phyloP scores from a whole-genome alignment of 2,888 invertebrate genomes.

The Phorcus lineatus region DNA sequence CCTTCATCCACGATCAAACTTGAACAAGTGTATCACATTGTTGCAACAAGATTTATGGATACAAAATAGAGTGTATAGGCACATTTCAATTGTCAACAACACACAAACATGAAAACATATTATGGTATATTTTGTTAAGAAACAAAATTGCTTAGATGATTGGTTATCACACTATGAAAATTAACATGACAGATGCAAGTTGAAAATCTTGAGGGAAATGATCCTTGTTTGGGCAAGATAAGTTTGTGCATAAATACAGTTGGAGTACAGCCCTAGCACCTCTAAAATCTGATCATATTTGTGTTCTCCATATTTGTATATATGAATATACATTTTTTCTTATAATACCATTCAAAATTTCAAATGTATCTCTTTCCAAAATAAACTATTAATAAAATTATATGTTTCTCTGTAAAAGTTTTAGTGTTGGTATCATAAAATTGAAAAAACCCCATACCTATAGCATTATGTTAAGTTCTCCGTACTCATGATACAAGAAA shows the following conservation, averaged over 20 bases:
- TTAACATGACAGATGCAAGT: neutral
- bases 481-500: no score
- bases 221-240: neutral
- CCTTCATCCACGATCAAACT: no score
- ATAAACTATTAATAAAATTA: no score
- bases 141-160: slow-evolving; percentile 7
- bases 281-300: neutral
- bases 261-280: neutral
- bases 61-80: slow-evolving; percentile 15
- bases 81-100: neutral
- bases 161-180: neutral
- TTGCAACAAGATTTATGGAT: neutral
- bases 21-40: neutral
- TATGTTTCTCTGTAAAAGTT: no score
- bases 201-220: no score
- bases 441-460: no score
- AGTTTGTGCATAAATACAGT: slow-evolving; percentile 5
- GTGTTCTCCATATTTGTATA: no score
- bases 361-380: no score
- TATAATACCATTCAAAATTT: no score
- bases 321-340: no score
- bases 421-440: no score
- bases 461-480: no score
- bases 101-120: slow-evolving; percentile 12
- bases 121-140: neutral